These are phyloP conservation scores for Florisuga fusca DNA, from an alignment of 2,797 vertebrate genomes.

Conservation along the genomic window DNA sequence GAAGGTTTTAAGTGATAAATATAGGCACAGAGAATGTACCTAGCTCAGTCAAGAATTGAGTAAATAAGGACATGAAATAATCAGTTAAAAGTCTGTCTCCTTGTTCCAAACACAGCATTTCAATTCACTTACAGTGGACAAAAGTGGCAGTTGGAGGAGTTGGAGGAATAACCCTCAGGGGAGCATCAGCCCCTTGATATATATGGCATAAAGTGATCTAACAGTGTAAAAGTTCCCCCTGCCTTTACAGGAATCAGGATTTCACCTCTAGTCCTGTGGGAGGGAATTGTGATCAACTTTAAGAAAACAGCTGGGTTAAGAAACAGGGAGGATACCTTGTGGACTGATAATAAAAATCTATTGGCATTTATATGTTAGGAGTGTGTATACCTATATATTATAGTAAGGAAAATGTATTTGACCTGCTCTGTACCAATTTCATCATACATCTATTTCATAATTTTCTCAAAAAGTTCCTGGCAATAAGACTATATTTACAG, in stretches of 20 bases:
- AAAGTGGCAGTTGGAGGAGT: background rate
- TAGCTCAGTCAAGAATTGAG: background rate
- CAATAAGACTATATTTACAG: background rate
- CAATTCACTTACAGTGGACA: background rate
- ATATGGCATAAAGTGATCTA: background rate
- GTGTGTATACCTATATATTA: background rate
- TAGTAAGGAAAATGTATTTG: background rate
- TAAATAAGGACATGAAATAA: background rate
- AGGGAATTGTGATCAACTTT: background rate
- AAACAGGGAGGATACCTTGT: background rate
- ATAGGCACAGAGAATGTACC: background rate
- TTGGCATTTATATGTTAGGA: background rate
- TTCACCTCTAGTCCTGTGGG: background rate
- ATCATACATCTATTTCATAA: background rate
- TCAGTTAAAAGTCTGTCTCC: background rate
- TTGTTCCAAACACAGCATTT: background rate
- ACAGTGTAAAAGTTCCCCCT: background rate
- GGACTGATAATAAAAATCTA: background rate
- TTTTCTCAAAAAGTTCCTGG: background rate
- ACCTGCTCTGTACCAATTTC: background rate
- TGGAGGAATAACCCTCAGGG: conserved; percentile 1
- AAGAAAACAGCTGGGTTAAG: background rate
- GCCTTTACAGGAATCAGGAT: background rate
- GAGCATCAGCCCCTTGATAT: background rate
- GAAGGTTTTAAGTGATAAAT: background rate